A percentile compares a stretch with the other conserved stretches of the same genome.
Conservation (phyloP, 2,113 vertebrate species). For the Spermophilus dauricus region DNA sequence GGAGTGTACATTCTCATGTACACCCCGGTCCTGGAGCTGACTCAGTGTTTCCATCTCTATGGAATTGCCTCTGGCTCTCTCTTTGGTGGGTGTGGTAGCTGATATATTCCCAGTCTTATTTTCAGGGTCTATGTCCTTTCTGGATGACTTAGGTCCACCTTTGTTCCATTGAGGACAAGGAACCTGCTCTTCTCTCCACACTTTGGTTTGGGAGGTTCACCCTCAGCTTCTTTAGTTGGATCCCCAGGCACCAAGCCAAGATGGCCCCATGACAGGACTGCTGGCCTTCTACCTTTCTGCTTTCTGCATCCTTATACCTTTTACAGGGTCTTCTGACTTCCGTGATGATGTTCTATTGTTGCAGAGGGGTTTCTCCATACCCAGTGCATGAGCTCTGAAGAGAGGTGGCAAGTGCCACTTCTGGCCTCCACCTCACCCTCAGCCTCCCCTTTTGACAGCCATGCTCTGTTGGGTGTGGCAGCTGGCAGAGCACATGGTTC, state of each 20-base stretch:
- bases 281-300: not conserved
- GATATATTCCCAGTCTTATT: not conserved
- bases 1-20: too few relatives aligned
- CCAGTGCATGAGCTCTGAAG: not conserved
- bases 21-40: not conserved
- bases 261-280: not conserved
- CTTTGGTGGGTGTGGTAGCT: not conserved
- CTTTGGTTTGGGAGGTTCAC: not conserved
- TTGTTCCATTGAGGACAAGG: not conserved
- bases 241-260: not conserved
- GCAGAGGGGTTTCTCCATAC: not conserved
- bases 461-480: not conserved
- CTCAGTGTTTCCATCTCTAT: not conserved
- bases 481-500: not conserved
- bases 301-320: not conserved
- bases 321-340: not conserved
- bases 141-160: not conserved
- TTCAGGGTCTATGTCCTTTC: not conserved
- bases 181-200: not conserved
- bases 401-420: fast-evolving
- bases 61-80: not conserved
- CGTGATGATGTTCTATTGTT: not conserved
- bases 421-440: not conserved
- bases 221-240: not conserved
- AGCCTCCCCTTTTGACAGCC: not conserved